Evolutionary conservation across 2,113 vertebrate genomes (phyloP).

Genomic region (Trinectes maculatus): DNA sequence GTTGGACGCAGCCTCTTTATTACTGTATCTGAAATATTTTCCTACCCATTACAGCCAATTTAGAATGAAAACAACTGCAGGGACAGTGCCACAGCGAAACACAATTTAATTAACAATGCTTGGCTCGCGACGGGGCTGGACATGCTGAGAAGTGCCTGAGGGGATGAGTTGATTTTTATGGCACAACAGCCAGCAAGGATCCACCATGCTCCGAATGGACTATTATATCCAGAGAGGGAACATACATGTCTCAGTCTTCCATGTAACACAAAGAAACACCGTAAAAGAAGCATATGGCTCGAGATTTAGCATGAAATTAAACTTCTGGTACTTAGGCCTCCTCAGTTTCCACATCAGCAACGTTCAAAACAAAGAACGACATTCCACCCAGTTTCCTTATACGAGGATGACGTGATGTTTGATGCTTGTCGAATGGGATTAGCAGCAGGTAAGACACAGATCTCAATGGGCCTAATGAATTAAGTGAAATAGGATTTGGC

Average conservation of each 20-base stretch:
- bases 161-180: background rate
- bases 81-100: constrained; percentile 17
- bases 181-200: constrained; percentile 18
- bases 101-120: constrained; percentile 53
- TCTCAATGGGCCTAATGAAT: constrained; percentile 59
- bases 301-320: constrained; percentile 9
- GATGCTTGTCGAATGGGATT: constrained; percentile 60
- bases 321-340: constrained; percentile 8
- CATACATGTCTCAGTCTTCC: constrained; percentile 25
- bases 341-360: background rate
- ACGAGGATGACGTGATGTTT: constrained; percentile 53
- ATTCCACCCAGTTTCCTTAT: constrained; percentile 11
- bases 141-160: constrained; percentile 34
- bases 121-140: constrained; percentile 39
- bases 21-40: constrained; percentile 31
- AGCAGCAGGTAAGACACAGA: constrained; percentile 62
- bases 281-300: background rate
- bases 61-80: constrained; percentile 27
- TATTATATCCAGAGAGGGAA: constrained; percentile 38
- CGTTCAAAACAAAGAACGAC: background rate
- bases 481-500: constrained; percentile 69
- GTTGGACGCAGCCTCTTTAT: constrained; percentile 28
- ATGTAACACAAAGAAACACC: constrained; percentile 35
- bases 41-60: constrained; percentile 36
- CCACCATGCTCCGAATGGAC: constrained; percentile 33